A percentile compares a stretch with the other conserved stretches of the same genome.
Conservation (phyloP, 2,888 invertebrate species). For the Pegoplata infirma region DNA sequence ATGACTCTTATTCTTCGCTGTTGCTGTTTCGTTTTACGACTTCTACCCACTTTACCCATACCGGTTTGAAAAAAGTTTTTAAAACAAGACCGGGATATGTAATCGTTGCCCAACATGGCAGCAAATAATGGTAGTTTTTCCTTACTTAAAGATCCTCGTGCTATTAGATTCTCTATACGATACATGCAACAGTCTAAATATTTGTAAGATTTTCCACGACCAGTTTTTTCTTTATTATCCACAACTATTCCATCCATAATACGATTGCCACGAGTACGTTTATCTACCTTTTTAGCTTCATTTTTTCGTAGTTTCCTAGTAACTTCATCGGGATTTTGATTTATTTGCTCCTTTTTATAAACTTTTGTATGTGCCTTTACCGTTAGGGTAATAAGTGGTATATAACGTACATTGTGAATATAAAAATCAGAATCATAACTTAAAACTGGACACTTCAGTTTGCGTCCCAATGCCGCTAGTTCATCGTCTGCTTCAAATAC, state of each 20-base stretch:
- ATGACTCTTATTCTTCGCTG: constrained; percentile 85
- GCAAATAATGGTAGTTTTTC: constrained; percentile 88
- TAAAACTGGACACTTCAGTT: constrained; percentile 89
- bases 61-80: constrained; percentile 84
- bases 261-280: constrained; percentile 70
- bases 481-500: constrained; percentile 94
- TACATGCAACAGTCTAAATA: constrained; percentile 84
- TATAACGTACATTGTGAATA: constrained; percentile 89
- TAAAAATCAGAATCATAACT: constrained; percentile 97
- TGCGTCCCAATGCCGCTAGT: constrained; percentile 88
- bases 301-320: constrained; percentile 66
- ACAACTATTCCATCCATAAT: constrained; percentile 68
- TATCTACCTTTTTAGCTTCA: constrained; percentile 72
- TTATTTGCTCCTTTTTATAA: constrained; percentile 41
- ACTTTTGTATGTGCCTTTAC: constrained; percentile 77
- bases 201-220: constrained; percentile 68
- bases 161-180: constrained; percentile 83
- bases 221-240: constrained; percentile 60
- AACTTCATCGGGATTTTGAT: constrained; percentile 37
- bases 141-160: constrained; percentile 82
- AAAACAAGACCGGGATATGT: constrained; percentile 84
- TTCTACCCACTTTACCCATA: constrained; percentile 71
- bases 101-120: constrained; percentile 93
- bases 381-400: constrained; percentile 86
- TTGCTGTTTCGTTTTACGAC: constrained; percentile 79